phyloP scores from a whole-genome alignment of 2,888 invertebrate species.

The Drosophila atroscutellata region DNA sequence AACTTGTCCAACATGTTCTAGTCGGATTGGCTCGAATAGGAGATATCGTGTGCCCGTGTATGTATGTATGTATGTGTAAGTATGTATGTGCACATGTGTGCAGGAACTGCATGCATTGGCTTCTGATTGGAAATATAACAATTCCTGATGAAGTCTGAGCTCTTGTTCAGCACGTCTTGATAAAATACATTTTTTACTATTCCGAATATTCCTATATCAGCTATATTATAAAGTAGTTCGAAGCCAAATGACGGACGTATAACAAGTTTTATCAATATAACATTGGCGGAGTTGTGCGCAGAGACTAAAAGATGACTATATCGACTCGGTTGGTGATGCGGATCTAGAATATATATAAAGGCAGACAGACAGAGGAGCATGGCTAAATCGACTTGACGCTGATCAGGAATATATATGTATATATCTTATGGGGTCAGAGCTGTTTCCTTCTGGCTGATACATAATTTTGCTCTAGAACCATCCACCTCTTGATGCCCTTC shows the following conservation, averaged over 20 bases:
- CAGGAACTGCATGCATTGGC: not conserved
- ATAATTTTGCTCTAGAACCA: not conserved
- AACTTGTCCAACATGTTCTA: not conserved
- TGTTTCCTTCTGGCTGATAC: not conserved
- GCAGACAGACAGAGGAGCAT: not conserved
- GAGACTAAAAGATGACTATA: not conserved
- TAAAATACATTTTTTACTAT: not conserved
- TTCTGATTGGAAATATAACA: not conserved
- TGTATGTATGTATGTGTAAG: not conserved
- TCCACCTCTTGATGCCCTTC: not conserved
- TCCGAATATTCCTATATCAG: not conserved
- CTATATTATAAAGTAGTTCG: not conserved
- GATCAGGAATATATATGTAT: not conserved
- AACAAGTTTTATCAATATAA: not conserved
- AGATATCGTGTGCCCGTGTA: not conserved
- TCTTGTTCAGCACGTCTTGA: not conserved
- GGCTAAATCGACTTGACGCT: not conserved
- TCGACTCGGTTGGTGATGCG: not conserved
- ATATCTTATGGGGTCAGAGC: not conserved
- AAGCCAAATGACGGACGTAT: not conserved
- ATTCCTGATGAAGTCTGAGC: no score
- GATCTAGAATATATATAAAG: not conserved
- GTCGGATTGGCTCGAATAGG: not conserved
- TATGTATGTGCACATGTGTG: not conserved
- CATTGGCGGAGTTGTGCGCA: no score